A percentile compares a stretch with the other conserved stretches of the same genome.
Conservation (phyloP, 1,140 invertebrate species). For the Bombyx mori region ASM3026992v2 NC_085125.1:5954001-5954500, state of each 20-base stretch:
- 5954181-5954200: conserved; percentile 79
- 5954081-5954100: conserved; percentile 69
- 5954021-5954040: no score
- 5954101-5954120: conserved; percentile 75
- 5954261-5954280: conserved; percentile 77
- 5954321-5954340: conserved; percentile 60
- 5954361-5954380: conserved; percentile 39
- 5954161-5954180: conserved; percentile 76
- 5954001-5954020: no score
- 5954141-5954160: conserved; percentile 78
- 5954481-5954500: conserved; percentile 75
- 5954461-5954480: conserved; percentile 80
- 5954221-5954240: conserved; percentile 74
- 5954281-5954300: conserved; percentile 78
- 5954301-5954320: conserved; percentile 75
- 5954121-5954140: conserved; percentile 78
- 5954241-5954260: conserved; percentile 68
- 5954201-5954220: conserved; percentile 84
- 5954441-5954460: conserved; percentile 77
- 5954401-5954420: conserved; percentile 63
- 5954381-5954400: conserved; percentile 51
- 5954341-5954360: conserved; percentile 43
- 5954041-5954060: neutral
- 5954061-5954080: conserved; percentile 73
- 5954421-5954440: conserved; percentile 69